Conservation (phyloP, 2,113 vertebrate species). For the Craseonycteris thonglongyai region DNA sequence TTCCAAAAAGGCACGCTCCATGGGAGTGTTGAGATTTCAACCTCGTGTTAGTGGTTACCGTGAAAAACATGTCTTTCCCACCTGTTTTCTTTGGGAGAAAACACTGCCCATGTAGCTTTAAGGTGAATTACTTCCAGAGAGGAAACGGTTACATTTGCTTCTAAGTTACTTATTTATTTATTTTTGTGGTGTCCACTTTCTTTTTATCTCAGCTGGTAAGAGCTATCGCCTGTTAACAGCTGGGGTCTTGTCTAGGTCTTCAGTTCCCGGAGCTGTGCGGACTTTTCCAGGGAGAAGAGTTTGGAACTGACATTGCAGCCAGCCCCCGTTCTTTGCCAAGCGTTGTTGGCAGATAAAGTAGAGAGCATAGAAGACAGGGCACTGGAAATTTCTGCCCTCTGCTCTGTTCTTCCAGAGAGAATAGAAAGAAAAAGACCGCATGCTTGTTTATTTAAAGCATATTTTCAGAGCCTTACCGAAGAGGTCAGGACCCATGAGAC, state of each 20-base stretch:
- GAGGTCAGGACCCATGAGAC: neutral
- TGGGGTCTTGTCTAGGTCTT: neutral
- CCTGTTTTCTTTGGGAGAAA: neutral
- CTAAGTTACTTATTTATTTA: too few relatives aligned
- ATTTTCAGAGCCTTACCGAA: neutral
- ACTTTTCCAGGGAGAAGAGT: neutral
- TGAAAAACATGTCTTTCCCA: neutral
- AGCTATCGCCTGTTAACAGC: neutral
- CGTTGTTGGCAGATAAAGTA: neutral
- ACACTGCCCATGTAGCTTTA: neutral
- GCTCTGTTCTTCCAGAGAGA: neutral
- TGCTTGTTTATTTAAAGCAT: neutral
- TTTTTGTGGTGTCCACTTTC: neutral
- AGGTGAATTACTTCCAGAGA: neutral
- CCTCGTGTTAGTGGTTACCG: neutral
- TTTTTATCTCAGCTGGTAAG: neutral
- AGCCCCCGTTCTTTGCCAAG: neutral
- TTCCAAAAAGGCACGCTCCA: neutral
- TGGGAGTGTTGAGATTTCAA: neutral
- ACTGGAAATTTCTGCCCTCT: slow-evolving; percentile 13
- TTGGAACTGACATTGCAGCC: neutral
- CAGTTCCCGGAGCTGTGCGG: neutral
- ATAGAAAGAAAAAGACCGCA: neutral
- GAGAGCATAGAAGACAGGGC: neutral
- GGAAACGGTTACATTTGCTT: neutral